Evolutionary conservation across 2,888 invertebrate species (phyloP), one percentile per base, ranked within the genome.

Genomic region (Drosophila paramelanica): DNA sequence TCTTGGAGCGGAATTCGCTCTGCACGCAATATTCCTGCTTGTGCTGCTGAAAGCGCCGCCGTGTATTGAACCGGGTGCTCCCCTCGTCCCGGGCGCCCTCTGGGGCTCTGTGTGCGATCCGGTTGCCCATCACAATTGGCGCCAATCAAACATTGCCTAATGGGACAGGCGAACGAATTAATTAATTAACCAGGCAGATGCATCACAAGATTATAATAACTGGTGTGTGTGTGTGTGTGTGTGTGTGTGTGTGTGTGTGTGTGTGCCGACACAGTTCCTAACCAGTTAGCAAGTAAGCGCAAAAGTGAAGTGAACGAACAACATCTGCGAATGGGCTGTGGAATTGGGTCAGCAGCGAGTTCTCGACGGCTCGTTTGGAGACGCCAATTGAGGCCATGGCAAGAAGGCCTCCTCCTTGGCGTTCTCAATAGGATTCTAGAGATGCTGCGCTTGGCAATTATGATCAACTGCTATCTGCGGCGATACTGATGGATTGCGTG

Each of bases 1-100:
- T 90, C 79, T 91, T 90, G 14, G 90, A 89, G 5, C 85, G 85
- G 20, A 77, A 84, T 38, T 85, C 82, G 50, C 73, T 67, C 67
- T 83, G 89, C 5, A 88, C 42, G 11, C 89, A 77, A 13, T 62
- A 79, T 20, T 85, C 88, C 10, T 68, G 69, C 67, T 89, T 88
- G 47, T 85, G 85, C 51, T 89, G 84, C 70, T 85, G 89, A 60
- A 88, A 85, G 23, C 85, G 79, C 1, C 83, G 65, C 5, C 85
- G 79, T 6, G 89, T 87, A 46, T 85, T 85, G 20, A 77, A 83
- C 46, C 80, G 68, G 5, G 64, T 49, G 27, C 50, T 61, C 2
- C 47, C 59, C 45, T 58, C 70, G n/a, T 20, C 45, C 8, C 51
- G 82, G 31, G 41, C 81, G 39, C 53, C 79, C 5, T 36, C 55